Conservation (phyloP, 2,113 vertebrate species). For the Benitochromis conjunctus region DNA sequence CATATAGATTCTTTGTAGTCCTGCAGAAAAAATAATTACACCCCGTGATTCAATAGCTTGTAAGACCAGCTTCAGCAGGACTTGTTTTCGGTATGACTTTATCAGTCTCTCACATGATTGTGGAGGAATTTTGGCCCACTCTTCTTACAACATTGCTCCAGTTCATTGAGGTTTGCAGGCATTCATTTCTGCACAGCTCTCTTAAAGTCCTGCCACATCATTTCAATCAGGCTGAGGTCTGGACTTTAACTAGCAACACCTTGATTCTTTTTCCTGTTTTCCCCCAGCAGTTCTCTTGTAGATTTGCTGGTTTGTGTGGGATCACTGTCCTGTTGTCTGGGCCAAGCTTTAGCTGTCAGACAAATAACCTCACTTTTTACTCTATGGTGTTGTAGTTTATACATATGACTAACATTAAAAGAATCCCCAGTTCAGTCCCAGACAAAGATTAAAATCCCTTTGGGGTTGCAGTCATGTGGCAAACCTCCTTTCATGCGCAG, state of each 20-base stretch:
- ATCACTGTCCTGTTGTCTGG: neutral
- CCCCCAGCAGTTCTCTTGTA: neutral
- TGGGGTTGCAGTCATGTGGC: neutral
- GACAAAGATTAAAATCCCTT: fast-evolving
- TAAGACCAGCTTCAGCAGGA: neutral
- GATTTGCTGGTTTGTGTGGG: neutral
- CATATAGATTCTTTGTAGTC: neutral
- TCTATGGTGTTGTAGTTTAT: neutral
- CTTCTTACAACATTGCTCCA: neutral
- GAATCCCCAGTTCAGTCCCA: neutral
- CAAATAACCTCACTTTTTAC: neutral
- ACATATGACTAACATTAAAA: neutral
- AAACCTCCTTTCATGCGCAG: fast-evolving
- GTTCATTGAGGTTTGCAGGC: neutral
- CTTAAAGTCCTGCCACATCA: neutral
- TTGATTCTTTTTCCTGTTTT: neutral
- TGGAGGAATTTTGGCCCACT: neutral
- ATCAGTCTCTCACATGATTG: neutral
- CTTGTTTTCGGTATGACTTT: neutral
- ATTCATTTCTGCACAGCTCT: neutral
- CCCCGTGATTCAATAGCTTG: neutral
- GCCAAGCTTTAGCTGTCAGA: neutral
- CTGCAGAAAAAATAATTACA: neutral
- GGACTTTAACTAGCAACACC: neutral
- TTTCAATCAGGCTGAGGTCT: neutral